These are phyloP conservation scores for Corythoichthys intestinalis DNA, from an alignment of 2,113 vertebrate species.

Conservation along the genomic window DNA sequence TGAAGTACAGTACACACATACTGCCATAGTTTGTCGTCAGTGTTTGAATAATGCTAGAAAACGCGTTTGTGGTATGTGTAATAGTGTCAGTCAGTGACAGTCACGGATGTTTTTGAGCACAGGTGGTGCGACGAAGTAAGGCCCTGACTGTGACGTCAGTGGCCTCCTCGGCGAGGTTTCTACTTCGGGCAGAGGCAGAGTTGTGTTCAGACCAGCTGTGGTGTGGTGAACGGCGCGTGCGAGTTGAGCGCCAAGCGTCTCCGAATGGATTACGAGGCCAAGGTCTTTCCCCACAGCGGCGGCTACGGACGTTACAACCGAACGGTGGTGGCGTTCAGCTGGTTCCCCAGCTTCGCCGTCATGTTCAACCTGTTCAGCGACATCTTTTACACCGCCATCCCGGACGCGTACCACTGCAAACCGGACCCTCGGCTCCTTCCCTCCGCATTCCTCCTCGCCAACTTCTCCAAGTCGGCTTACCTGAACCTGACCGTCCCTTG, in stretches of 20 bases:
- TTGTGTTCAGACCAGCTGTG: neutral
- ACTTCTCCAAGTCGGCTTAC: slow-evolving; percentile 58
- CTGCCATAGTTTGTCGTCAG: too few relatives aligned
- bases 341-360: slow-evolving; percentile 75
- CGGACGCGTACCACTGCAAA: slow-evolving; percentile 72
- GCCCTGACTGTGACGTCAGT: neutral
- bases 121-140: neutral
- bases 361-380: slow-evolving; percentile 72
- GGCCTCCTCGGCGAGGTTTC: neutral
- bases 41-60: neutral
- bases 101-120: neutral
- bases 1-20: too few relatives aligned
- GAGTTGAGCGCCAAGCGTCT: neutral
- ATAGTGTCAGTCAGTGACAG: neutral
- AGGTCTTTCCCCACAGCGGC: slow-evolving; percentile 59
- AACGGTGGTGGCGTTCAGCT: slow-evolving; percentile 67
- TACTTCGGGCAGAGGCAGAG: too few relatives aligned
- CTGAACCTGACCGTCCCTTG: slow-evolving; percentile 72
- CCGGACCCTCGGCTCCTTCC: slow-evolving; percentile 73
- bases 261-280: slow-evolving; percentile 68
- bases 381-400: slow-evolving; percentile 66
- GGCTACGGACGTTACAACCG: slow-evolving; percentile 74
- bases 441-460: slow-evolving; percentile 57
- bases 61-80: neutral
- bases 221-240: neutral